Evolutionary conservation across 1,140 invertebrate species (phyloP), one percentile per base, ranked within the genome.

Genomic region (Cydia pomonella): DNA sequence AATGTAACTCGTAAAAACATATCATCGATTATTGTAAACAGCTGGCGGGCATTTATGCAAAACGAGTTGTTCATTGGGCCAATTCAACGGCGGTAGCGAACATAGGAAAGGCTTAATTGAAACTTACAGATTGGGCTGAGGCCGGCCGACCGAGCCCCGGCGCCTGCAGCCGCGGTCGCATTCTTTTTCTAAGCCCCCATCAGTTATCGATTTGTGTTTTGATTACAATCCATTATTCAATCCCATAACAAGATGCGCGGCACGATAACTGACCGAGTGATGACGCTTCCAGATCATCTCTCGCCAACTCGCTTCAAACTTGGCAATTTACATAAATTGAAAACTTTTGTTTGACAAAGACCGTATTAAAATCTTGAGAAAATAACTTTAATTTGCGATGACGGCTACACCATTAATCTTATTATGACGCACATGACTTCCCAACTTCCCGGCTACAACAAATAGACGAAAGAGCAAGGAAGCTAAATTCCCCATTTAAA

Each of bases 11-110:
- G 82, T 86, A 91, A 90, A 92, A 92, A 89, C 86, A 89, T 91
- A 91, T 91, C 87, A 87, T 89, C 85, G 88, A 92, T 92, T 88
- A 89, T 86, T 91, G 88, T 93, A 91, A 92, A 90, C 87, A 90
- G 91, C 91, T 90, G 85, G 88, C 84, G 90, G 91, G 89, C 88
- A 88, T 89, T 88, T 90, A 89, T 90, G 88, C 90, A 87, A 88
- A 92, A 87, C 83, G 79, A 80, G 82, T 82, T 83, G 82, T 84
- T 90, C 82, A 84, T 86, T 84, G 89, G 86, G 79, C 82, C 86
- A 89, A 90, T 86, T 87, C 88, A 90, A 86, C 82, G 77, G 85
- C 89, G 88, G 89, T 88, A 91, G 89, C 91, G 87, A 85, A 82
- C 77, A 79, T 81, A 80, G 78, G 77, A 77, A 77, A 77, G 76